A percentile compares a stretch with the other conserved stretches of the same genome.
These are phyloP conservation scores for Crossocerus cetratus DNA, from an alignment of 2,888 invertebrate species.

Conservation along the genomic window DNA sequence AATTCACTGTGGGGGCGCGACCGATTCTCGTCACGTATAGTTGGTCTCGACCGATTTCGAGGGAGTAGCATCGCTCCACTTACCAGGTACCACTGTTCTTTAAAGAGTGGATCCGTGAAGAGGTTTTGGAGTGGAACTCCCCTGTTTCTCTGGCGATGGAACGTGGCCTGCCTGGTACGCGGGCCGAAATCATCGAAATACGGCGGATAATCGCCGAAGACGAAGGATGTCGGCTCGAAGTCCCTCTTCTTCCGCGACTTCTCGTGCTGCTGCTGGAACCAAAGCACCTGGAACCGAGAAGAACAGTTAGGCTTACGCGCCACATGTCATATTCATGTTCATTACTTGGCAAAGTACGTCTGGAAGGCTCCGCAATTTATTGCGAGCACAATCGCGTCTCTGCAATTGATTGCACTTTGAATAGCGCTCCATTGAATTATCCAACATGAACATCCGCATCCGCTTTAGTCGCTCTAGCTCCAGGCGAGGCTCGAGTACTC, in stretches of 20 bases:
- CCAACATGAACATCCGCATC: too few relatives aligned
- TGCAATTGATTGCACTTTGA: too few relatives aligned
- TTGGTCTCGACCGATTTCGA: constrained; percentile 32
- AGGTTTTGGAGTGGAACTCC: constrained; percentile 78
- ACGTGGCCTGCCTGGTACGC: constrained; percentile 76
- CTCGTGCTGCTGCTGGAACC: constrained; percentile 97
- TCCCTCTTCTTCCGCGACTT: constrained; percentile 93
- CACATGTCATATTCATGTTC: not conserved
- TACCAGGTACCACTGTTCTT: constrained; percentile 99
- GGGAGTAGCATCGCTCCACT: constrained; percentile 77
- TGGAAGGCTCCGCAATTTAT: too few relatives aligned
- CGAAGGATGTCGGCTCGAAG: constrained; percentile 80
- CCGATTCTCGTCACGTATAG: constrained; percentile 56
- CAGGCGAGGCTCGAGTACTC: too few relatives aligned
- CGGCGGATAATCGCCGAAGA: constrained; percentile 70
- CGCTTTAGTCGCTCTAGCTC: not conserved
- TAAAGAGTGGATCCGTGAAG: constrained; percentile 94
- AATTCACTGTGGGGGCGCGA: constrained; percentile 11
- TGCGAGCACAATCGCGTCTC: too few relatives aligned
- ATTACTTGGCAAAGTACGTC: too few relatives aligned
- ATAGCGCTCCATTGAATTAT: too few relatives aligned
- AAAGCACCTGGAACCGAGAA: constrained; percentile 83
- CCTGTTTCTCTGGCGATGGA: constrained; percentile 71
- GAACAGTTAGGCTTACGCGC: too few relatives aligned
- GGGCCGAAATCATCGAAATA: constrained; percentile 73